Evolutionary conservation across 2,888 invertebrate genomes (phyloP).

Genomic region (Phytoseiulus persimilis): DNA sequence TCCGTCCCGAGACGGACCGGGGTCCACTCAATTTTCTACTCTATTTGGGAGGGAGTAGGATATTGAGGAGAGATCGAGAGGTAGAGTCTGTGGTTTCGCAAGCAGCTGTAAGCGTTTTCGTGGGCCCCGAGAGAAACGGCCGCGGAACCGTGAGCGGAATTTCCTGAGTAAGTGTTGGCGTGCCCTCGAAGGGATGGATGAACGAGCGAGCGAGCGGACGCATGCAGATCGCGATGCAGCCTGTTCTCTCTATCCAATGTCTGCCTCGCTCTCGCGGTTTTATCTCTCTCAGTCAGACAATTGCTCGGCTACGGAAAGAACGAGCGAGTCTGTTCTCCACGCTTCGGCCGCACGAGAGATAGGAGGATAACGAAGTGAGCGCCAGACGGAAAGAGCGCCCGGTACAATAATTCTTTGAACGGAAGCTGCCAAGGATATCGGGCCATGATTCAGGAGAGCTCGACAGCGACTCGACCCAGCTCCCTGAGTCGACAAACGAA

Average conservation of each 20-base stretch:
- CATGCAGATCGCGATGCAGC: neutral
- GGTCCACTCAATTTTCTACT: neutral
- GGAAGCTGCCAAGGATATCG: constrained; percentile 34
- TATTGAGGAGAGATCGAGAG: neutral
- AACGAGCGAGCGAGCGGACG: neutral
- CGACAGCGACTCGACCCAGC: neutral
- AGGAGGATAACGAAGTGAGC: neutral
- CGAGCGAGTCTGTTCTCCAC: neutral
- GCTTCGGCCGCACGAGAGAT: neutral
- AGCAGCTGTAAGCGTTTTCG: neutral
- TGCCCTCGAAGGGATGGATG: neutral
- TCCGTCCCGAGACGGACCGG: too few species aligned
- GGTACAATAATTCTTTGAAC: constrained; percentile 26
- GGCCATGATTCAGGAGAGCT: constrained; percentile 12
- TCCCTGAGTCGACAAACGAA: neutral
- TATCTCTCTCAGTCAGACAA: neutral
- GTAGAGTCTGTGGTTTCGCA: neutral
- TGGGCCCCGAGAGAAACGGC: neutral
- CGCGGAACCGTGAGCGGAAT: neutral
- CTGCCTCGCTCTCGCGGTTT: neutral
- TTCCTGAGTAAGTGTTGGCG: neutral
- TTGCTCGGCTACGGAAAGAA: neutral
- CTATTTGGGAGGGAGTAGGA: neutral
- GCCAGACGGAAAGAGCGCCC: neutral
- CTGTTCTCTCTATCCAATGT: neutral